Evolutionary conservation across 2,113 vertebrate species (phyloP).

Genomic region (Campylorhamphus procurvoides): DNA sequence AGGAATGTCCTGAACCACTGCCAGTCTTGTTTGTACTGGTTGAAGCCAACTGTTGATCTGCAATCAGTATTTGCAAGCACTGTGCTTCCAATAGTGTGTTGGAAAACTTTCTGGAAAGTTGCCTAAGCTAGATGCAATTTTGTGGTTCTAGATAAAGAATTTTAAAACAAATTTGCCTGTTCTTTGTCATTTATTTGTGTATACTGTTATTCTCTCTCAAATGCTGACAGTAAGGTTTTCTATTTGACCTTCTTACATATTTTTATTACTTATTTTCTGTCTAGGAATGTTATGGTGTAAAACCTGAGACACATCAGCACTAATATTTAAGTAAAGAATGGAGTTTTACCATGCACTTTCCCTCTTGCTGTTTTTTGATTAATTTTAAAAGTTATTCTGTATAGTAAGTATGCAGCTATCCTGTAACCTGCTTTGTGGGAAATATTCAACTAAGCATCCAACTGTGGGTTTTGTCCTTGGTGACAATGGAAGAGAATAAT

Average conservation of each 20-base stretch:
- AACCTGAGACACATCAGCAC: background rate
- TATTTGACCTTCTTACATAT: background rate
- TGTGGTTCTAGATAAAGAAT: background rate
- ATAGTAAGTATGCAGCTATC: background rate
- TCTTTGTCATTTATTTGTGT: background rate
- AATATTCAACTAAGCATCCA: background rate
- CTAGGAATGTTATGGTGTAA: background rate
- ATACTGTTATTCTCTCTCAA: background rate
- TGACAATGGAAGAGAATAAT: background rate
- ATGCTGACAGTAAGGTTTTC: background rate
- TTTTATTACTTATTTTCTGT: background rate
- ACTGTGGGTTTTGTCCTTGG: background rate
- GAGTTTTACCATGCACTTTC: background rate
- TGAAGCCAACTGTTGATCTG: background rate
- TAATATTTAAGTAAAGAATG: background rate
- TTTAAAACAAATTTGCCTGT: background rate
- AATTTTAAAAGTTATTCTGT: background rate
- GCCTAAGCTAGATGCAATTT: background rate
- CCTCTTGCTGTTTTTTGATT: background rate
- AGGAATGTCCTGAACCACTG: background rate
- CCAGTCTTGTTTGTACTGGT: background rate
- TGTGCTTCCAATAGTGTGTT: accelerated
- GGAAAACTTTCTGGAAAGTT: background rate
- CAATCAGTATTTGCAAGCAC: background rate
- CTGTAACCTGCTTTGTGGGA: background rate